These are phyloP conservation scores for Nephrocerus scutellatus DNA, from an alignment of 2,888 invertebrate species.

Conservation along the genomic window DNA sequence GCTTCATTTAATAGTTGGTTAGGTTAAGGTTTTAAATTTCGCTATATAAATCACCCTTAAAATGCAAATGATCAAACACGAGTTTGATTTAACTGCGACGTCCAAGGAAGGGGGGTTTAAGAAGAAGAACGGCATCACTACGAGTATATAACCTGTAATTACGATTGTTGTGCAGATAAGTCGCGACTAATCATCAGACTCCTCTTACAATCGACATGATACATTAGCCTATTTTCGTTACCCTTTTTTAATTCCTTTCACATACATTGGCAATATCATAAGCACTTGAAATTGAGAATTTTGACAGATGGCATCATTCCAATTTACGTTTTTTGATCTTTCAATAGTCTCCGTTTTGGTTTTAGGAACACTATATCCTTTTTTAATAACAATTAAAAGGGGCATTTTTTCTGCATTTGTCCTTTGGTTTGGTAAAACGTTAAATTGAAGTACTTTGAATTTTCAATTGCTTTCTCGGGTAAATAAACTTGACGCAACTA, in stretches of 20 bases:
- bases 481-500: too few species aligned
- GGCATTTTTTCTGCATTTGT: too few species aligned
- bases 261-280: too few species aligned
- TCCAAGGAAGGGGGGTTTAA: conserved; percentile 5
- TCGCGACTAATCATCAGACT: conserved; percentile 12
- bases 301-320: conserved; percentile 44
- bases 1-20: conserved; percentile 40
- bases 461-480: too few species aligned
- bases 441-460: too few species aligned
- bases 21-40: conserved; percentile 32
- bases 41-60: conserved; percentile 31
- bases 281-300: conserved; percentile 39
- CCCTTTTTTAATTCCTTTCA: too few species aligned
- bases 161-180: conserved; percentile 21
- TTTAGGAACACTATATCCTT: not conserved
- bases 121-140: conserved; percentile 24
- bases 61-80: conserved; percentile 1
- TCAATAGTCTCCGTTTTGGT: too few species aligned
- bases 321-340: conserved; percentile 40
- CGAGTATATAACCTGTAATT: conserved; percentile 20
- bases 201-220: conserved; percentile 17
- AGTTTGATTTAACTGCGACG: conserved; percentile 3
- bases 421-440: too few species aligned
- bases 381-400: not conserved
- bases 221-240: too few species aligned